phyloP scores from a whole-genome alignment of 1,140 invertebrate species.

The Drosophila repleta region DNA sequence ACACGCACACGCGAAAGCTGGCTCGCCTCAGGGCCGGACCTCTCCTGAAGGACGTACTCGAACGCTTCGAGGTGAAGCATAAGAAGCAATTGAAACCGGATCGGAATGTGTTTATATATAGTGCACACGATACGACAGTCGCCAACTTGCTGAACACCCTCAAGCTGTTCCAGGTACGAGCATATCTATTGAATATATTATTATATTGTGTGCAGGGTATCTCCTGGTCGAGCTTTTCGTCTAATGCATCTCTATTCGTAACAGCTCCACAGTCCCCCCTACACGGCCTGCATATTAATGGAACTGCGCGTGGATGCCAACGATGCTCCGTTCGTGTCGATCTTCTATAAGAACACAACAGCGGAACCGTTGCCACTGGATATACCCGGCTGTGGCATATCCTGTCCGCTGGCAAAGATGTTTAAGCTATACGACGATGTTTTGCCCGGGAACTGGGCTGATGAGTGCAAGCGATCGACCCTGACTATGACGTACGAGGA shows the following conservation, averaged over 20 bases:
- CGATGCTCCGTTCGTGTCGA: slow-evolving; percentile 82
- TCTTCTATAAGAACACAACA: slow-evolving; percentile 88
- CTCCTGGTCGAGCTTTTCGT: not conserved
- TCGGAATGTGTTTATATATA: slow-evolving; percentile 90
- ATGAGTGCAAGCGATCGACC: slow-evolving; percentile 85
- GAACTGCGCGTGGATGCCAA: slow-evolving; percentile 86
- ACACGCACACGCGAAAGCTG: slow-evolving; percentile 85
- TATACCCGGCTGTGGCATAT: slow-evolving; percentile 86
- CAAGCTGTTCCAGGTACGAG: slow-evolving; percentile 87
- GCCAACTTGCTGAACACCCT: slow-evolving; percentile 90
- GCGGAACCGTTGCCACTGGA: slow-evolving; percentile 85
- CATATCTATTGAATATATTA: not conserved
- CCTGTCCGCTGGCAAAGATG: slow-evolving; percentile 87
- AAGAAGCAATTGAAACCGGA: slow-evolving; percentile 82
- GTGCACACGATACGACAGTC: slow-evolving; percentile 93
- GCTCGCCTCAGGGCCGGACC: slow-evolving; percentile 87
- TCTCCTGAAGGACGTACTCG: slow-evolving; percentile 87
- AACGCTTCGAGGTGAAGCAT: slow-evolving; percentile 85
- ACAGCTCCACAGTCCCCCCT: slow-evolving; percentile 88
- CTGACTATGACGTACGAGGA: slow-evolving; percentile 82
- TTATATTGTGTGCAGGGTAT: no score
- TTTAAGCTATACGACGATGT: slow-evolving; percentile 84
- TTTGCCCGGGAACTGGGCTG: slow-evolving; percentile 86
- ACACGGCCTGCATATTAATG: slow-evolving; percentile 88
- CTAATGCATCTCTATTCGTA: not conserved